Evolutionary conservation across 2,113 vertebrate genomes (phyloP).

Genomic region (Oenanthe oenanthe): DNA sequence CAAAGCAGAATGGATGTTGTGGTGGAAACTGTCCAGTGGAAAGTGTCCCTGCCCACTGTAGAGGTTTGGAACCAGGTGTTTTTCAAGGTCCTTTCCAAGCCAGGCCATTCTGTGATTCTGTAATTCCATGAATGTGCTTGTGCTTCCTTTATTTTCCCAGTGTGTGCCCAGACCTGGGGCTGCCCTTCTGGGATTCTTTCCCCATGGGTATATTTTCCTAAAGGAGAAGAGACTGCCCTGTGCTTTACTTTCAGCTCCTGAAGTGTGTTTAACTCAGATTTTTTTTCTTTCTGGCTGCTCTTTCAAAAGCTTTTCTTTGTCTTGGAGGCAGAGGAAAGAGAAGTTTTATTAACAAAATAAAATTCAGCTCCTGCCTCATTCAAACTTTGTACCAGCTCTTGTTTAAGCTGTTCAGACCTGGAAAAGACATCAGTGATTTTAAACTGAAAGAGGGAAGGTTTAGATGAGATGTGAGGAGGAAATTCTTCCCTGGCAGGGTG

Average conservation of each 20-base stretch:
- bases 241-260: neutral
- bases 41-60: neutral
- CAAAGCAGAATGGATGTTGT: neutral
- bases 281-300: neutral
- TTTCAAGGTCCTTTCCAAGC: neutral
- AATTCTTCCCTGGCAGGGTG: neutral
- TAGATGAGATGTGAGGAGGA: neutral
- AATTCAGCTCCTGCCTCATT: accelerated
- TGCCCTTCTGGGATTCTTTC: neutral
- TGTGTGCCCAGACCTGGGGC: neutral
- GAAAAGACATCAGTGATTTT: neutral
- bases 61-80: neutral
- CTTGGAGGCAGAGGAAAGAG: neutral
- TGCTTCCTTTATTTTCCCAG: neutral
- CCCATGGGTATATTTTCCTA: neutral
- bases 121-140: neutral
- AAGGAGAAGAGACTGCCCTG: neutral
- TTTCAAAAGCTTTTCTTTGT: neutral
- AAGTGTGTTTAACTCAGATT: accelerated
- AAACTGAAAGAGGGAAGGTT: neutral
- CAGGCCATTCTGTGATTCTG: neutral
- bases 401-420: neutral
- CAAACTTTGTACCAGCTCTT: accelerated
- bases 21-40: neutral
- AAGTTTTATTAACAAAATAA: neutral